Conservation (phyloP, 2,797 vertebrate species). For the Alouatta caraya region DNA sequence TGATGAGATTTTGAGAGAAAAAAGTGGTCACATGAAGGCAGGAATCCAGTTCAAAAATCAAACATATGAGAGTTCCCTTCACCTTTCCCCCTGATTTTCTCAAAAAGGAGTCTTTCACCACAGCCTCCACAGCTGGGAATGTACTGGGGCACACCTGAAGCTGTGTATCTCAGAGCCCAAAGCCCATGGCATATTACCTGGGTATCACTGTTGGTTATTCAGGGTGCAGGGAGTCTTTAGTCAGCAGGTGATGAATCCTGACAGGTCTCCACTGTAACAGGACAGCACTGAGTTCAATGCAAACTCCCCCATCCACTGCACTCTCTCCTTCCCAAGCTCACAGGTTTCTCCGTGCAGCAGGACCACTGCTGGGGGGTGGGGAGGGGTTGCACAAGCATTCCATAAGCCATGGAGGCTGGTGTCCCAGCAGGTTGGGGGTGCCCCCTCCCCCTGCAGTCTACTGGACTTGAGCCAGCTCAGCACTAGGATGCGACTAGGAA, state of each 20-base stretch:
- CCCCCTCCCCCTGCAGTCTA: neutral
- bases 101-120: neutral
- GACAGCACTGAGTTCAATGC: neutral
- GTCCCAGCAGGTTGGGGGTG: neutral
- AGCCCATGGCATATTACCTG: neutral
- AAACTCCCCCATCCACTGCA: neutral
- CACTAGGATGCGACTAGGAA: neutral
- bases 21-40: neutral
- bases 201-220: neutral
- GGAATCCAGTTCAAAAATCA: neutral
- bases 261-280: neutral
- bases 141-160: neutral
- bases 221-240: neutral
- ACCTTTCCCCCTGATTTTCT: neutral
- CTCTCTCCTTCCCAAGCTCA: neutral
- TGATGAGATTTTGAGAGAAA: neutral
- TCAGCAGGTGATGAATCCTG: neutral
- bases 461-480: neutral
- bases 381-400: neutral
- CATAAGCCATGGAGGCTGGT: neutral
- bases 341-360: neutral
- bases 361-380: neutral
- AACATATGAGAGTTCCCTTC: neutral
- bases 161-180: neutral
- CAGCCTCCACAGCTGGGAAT: neutral